Base-by-base conservation (phyloP, 2,888 invertebrate genomes). In the Meteorus cinctellus region DNA sequence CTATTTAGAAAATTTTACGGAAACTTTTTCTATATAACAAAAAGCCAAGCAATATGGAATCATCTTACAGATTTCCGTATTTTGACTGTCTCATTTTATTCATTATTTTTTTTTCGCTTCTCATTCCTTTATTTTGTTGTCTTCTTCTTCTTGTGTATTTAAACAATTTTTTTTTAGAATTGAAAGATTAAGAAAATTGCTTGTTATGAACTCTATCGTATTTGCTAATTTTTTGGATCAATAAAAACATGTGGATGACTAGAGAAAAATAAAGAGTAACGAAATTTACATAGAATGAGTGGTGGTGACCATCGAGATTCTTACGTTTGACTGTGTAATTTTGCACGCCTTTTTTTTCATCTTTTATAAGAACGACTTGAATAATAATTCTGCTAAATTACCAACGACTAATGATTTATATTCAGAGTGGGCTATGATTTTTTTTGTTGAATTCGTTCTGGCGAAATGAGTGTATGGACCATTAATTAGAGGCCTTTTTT, bases 401-500 rank as follows among this genome's bases (percentile, higher is more conserved):
- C 29, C 41, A 45, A 55, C 55, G 55, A 55, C 55, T 48, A 41
- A 67, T 67, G 48, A 67, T 67, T 69, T 55, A 69, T 69, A 29
- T 34, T 48, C n/a, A n/a, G 14, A 51, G 6, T n/a, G 19, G 31
- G 48, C n/a, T 51, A 36, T 51, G 45, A 16, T 80, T 80, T 80
- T 78, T 80, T 78, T 78, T 70, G 68, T 78, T 73, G 77, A 69
- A 73, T 60, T 66, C 51, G 27, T 45, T 72, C 59, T n/a, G 60
- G 74, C 51, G 69, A 81, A 81, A 82, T 80, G 82, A 81, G 80
- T 76, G 72, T 77, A 55, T 55, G 55, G 81, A 78, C 81, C 81
- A 86, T 86, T 86, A 86, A 86, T 86, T 86, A 86, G 80, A 77
- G 81, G 76, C 79, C 80, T 82, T 72, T 77, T 77, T 60, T 69